A percentile compares a stretch with the other conserved stretches of the same genome.
phyloP scores from a whole-genome alignment of 2,797 vertebrate species.

The Holocentrus rufus region DNA sequence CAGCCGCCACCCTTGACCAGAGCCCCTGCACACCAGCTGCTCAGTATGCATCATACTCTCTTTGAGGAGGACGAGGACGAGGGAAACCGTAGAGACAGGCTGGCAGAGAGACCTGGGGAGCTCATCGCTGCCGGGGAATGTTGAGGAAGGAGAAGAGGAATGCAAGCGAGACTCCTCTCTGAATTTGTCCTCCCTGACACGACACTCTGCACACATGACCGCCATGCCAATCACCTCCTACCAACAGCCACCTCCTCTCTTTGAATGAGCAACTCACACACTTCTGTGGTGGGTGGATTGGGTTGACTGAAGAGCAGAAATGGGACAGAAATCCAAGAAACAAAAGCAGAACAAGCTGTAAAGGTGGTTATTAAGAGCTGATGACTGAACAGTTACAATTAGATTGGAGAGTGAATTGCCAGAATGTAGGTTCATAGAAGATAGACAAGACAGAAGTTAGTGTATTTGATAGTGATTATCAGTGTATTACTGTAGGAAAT shows the following conservation, averaged over 20 bases:
- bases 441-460: slow-evolving; percentile 22
- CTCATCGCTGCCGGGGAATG: slow-evolving; percentile 86
- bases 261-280: slow-evolving; percentile 42
- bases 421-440: slow-evolving; percentile 4
- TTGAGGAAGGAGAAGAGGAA: slow-evolving; percentile 62
- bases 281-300: slow-evolving; percentile 39
- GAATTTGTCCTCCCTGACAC: slow-evolving; percentile 11
- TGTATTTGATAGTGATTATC: slow-evolving; percentile 33
- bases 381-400: slow-evolving; percentile 8
- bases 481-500: slow-evolving; percentile 61
- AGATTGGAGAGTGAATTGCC: slow-evolving; percentile 4
- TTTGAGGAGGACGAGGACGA: slow-evolving; percentile 83
- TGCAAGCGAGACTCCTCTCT: slow-evolving; percentile 18
- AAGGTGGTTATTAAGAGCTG: background rate
- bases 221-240: slow-evolving; percentile 49
- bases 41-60: slow-evolving; percentile 82
- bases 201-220: slow-evolving; percentile 48
- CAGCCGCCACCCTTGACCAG: slow-evolving; percentile 70
- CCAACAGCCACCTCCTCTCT: slow-evolving; percentile 51
- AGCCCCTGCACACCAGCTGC: slow-evolving; percentile 81
- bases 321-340: slow-evolving; percentile 9
- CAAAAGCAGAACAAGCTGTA: background rate
- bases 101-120: slow-evolving; percentile 80
- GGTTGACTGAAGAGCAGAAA: slow-evolving; percentile 13
- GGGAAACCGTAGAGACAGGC: slow-evolving; percentile 72